These are phyloP conservation scores for Turdus rufiventris DNA, from an alignment of 2,113 vertebrate species.

Conservation along the genomic window DNA sequence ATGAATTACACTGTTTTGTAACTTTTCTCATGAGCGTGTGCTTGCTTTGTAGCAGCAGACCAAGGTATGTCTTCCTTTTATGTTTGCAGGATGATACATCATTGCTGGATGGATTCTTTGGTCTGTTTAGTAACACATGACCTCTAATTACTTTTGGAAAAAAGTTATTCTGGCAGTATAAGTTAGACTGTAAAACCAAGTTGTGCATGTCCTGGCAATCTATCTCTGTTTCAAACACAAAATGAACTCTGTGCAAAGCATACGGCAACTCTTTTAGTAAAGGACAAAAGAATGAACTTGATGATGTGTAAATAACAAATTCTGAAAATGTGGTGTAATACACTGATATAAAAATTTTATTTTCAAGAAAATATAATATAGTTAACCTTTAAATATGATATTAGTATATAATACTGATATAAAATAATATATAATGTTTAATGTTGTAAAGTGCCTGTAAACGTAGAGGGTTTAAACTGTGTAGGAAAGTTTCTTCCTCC, in stretches of 20 bases:
- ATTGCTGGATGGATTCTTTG: not conserved
- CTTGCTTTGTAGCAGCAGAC: not conserved
- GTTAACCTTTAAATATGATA: not conserved
- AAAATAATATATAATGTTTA: not conserved
- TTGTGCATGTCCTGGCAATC: not conserved
- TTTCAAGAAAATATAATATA: not conserved
- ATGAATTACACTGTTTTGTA: not conserved
- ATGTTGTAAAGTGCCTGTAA: not conserved
- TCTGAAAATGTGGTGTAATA: not conserved
- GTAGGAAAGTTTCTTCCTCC: not conserved
- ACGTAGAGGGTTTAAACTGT: not conserved
- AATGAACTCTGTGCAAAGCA: not conserved
- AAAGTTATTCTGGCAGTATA: not conserved
- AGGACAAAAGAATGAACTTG: not conserved
- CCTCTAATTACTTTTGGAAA: constrained; percentile 3
- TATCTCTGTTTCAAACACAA: not conserved
- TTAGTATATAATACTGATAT: not conserved
- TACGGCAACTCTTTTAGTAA: not conserved
- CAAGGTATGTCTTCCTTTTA: not conserved
- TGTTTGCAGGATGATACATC: not conserved
- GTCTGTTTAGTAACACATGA: not conserved
- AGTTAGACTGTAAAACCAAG: not conserved
- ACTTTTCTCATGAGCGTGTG: not conserved
- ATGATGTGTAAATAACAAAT: not conserved
- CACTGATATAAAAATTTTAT: not conserved